Percentiles rank a stretch among this genome's conserved stretches.
Evolutionary conservation across 35 echinoderm and acorn worm species (phyloP).

Genomic region (Apostichopus californicus): DNA sequence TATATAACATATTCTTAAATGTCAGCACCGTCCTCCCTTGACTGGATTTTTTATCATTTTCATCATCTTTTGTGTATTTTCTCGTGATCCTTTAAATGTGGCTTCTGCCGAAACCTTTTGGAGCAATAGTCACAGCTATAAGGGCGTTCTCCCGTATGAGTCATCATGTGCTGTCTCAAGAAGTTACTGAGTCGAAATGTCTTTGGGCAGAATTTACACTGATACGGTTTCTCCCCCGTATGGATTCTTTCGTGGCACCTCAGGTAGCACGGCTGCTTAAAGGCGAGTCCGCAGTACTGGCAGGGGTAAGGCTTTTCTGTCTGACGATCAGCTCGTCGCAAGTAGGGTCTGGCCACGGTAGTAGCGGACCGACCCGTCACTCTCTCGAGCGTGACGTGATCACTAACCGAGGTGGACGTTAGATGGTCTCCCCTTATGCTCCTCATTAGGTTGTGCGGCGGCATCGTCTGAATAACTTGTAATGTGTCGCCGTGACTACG

Average conservation of each 20-base stretch:
- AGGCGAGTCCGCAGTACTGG: not conserved
- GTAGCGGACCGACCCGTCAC: too few relatives aligned
- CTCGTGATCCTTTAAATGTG: conserved; percentile 17
- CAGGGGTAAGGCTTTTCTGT: conserved; percentile 27
- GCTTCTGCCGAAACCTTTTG: conserved; percentile 27
- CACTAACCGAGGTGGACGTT: too few relatives aligned
- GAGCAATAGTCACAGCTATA: conserved; percentile 18
- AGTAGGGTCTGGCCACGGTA: not conserved
- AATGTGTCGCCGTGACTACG: not conserved
- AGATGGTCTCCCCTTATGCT: too few relatives aligned
- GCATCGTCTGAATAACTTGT: not conserved
- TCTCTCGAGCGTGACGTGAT: too few relatives aligned
- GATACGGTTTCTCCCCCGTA: conserved; percentile 3
- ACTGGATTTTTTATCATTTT: not conserved
- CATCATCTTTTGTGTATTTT: not conserved
- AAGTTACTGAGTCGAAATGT: not conserved
- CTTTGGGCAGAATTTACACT: conserved; percentile 37
- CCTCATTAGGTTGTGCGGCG: too few relatives aligned
- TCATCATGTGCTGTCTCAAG: not conserved
- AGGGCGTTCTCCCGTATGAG: conserved; percentile 32
- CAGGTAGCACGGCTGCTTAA: not conserved
- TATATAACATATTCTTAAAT: too few relatives aligned
- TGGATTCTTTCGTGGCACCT: conserved; percentile 12
- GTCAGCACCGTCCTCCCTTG: too few relatives aligned
- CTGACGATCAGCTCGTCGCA: not conserved